These are phyloP conservation scores for Coenonympha glycerion DNA, from an alignment of 2,888 invertebrate genomes.

Conservation along the genomic window DNA sequence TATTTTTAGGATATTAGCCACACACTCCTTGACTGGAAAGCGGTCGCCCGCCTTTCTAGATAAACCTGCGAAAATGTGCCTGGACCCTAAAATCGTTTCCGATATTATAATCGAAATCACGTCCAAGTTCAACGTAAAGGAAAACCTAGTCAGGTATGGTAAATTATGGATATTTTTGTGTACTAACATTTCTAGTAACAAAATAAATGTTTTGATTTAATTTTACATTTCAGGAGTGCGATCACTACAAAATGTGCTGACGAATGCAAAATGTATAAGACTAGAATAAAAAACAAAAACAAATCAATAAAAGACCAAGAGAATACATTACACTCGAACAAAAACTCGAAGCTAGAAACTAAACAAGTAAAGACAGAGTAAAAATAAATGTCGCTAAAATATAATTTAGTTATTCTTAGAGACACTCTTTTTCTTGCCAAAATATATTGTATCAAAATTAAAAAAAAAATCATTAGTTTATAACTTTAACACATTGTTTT, in stretches of 20 bases:
- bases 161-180: no score
- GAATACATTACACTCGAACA: not conserved
- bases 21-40: conserved; percentile 78
- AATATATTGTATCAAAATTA: no score
- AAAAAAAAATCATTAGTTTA: no score
- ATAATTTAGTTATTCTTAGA: no score
- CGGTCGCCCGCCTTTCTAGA: conserved; percentile 73
- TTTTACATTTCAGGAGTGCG: conserved; percentile 58
- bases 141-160: conserved; percentile 69
- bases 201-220: no score
- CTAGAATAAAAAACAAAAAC: conserved; percentile 50
- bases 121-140: conserved; percentile 62
- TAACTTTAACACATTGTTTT: no score
- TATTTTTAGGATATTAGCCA: conserved; percentile 65
- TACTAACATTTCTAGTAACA: no score
- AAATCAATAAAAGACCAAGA: conserved; percentile 22
- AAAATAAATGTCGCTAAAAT: not conserved
- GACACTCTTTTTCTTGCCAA: no score
- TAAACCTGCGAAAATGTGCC: conserved; percentile 64
- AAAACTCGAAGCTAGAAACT: not conserved
- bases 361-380: not conserved
- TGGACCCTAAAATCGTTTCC: conserved; percentile 71
- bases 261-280: conserved; percentile 77
- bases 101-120: conserved; percentile 76
- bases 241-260: conserved; percentile 80